These are phyloP conservation scores for Nudaria mundana DNA, from an alignment of 2,888 invertebrate genomes.

Conservation along the genomic window DNA sequence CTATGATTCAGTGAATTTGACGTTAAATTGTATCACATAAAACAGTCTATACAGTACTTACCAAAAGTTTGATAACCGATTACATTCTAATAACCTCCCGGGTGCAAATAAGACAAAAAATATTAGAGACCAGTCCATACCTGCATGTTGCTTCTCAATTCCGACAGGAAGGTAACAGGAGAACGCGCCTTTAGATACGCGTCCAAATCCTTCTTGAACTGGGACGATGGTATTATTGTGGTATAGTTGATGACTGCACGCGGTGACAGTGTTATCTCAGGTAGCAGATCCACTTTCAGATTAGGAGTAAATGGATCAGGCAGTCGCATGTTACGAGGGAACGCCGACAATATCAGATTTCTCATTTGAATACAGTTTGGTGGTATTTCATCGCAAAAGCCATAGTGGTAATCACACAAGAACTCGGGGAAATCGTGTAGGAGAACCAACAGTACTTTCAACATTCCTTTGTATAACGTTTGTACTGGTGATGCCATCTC, in stretches of 20 bases:
- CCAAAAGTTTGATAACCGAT: too few species aligned
- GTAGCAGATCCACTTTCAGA: conserved; percentile 94
- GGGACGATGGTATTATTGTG: conserved; percentile 91
- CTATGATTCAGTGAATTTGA: too few species aligned
- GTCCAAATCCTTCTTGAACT: conserved; percentile 97
- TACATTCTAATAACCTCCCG: too few species aligned
- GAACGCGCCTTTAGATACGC: conserved; percentile 96
- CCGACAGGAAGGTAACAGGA: conserved; percentile 97
- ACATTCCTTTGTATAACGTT: conserved; percentile 96
- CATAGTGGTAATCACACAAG: conserved; percentile 99
- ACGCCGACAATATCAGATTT: conserved; percentile 98
- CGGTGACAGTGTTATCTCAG: conserved; percentile 94
- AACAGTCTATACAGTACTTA: too few species aligned
- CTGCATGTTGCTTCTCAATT: conserved; percentile 94
- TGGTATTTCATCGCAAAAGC: conserved; percentile 99
- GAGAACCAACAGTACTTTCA: conserved; percentile 95
- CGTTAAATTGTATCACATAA: too few species aligned
- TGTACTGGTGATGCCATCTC: conserved; percentile 97
- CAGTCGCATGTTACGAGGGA: conserved; percentile 98
- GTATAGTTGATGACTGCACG: conserved; percentile 94
- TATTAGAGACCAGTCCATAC: too few species aligned
- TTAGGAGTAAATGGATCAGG: conserved; percentile 99
- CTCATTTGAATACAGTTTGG: conserved; percentile 99
- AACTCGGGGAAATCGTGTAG: conserved; percentile 99
- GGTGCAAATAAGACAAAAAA: too few species aligned